Conservation (phyloP, 2,113 vertebrate species). For the Anhinga rufa region DNA sequence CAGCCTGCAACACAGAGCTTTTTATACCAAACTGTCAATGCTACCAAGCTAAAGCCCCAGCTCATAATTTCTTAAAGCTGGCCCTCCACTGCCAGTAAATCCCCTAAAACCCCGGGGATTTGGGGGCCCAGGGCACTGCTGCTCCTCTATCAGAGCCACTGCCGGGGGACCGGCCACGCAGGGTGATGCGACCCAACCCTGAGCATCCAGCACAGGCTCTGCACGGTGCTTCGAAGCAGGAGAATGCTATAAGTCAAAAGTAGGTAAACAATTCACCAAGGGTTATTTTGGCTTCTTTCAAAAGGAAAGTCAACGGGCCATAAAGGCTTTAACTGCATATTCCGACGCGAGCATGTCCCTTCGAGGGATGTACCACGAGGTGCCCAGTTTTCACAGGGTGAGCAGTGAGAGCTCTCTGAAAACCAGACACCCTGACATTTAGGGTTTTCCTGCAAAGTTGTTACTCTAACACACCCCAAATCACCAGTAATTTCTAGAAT, state of each 20-base stretch:
- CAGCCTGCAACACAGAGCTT: conserved; percentile 22
- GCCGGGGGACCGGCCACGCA: fast-evolving
- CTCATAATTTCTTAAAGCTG: conserved; percentile 15
- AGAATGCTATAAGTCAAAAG: background rate
- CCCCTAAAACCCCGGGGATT: background rate
- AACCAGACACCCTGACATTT: conserved; percentile 31
- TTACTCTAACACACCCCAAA: conserved; percentile 45
- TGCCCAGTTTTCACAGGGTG: background rate
- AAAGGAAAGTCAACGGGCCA: background rate
- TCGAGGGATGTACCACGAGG: background rate
- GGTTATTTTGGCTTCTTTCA: background rate
- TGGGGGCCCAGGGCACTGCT: background rate
- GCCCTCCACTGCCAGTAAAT: background rate
- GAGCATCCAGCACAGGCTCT: background rate
- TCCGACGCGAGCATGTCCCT: fast-evolving
- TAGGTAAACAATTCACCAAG: background rate
- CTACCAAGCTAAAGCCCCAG: conserved; percentile 4
- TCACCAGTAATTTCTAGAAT: conserved; percentile 41
- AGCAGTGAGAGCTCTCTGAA: background rate
- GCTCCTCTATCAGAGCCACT: background rate
- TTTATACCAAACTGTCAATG: conserved; percentile 28
- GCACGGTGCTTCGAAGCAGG: background rate
- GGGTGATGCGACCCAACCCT: fast-evolving
- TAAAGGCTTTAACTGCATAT: background rate
- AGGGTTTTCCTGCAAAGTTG: conserved; percentile 41